phyloP scores from a whole-genome alignment of 2,113 vertebrate species.

The Lamprologus sp. region DNA sequence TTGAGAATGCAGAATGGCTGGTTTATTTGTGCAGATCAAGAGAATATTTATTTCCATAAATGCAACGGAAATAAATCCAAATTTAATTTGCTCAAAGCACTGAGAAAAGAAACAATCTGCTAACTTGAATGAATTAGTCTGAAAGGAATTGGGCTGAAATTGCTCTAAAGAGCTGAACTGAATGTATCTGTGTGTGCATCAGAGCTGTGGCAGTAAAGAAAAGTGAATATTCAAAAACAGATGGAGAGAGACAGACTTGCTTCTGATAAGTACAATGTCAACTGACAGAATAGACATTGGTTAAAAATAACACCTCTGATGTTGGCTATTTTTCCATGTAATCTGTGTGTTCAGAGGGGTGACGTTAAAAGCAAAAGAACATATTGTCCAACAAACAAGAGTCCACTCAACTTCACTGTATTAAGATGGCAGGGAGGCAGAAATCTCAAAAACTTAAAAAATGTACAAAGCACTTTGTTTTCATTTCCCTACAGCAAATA shows the following conservation, averaged over 20 bases:
- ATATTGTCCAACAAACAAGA: background rate
- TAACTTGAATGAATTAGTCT: background rate
- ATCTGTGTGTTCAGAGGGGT: background rate
- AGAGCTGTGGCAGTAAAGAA: background rate
- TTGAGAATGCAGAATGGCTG: background rate
- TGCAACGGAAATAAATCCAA: background rate
- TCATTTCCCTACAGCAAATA: background rate
- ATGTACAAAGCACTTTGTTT: background rate
- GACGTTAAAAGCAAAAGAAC: background rate
- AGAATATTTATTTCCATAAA: background rate
- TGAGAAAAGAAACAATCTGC: background rate
- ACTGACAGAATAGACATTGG: background rate
- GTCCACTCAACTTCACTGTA: background rate
- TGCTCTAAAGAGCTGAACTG: background rate
- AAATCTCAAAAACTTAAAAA: background rate
- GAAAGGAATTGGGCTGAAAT: background rate
- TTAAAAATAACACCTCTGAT: background rate
- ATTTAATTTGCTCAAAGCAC: background rate
- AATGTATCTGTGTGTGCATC: background rate
- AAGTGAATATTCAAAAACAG: background rate
- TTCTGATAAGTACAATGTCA: background rate
- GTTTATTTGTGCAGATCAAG: background rate
- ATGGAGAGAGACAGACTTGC: background rate
- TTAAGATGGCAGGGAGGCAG: background rate
- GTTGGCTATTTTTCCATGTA: background rate